phyloP scores from a whole-genome alignment of 1,140 invertebrate species.

The Drosophila nannoptera region DNA sequence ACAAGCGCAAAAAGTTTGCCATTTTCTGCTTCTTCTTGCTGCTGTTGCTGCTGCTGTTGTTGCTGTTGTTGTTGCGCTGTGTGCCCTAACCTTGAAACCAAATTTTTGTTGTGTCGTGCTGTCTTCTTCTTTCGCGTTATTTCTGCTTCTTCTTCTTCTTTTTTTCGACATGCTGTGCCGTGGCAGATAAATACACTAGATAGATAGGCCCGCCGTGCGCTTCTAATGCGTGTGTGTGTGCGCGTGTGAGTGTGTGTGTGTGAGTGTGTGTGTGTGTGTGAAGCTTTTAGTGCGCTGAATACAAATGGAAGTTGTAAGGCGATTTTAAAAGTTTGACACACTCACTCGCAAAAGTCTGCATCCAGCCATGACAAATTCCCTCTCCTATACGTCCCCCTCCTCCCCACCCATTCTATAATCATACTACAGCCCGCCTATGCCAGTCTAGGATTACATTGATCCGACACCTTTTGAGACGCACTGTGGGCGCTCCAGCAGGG shows the following conservation, averaged over 20 bases:
- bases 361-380: too few relatives aligned
- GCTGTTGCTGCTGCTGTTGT: conserved; percentile 3
- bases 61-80: conserved; percentile 24
- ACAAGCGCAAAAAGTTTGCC: conserved; percentile 65
- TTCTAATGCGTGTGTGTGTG: too few relatives aligned
- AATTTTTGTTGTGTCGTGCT: conserved; percentile 41
- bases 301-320: conserved; percentile 25
- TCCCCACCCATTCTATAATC: too few relatives aligned
- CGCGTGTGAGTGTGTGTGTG: background rate
- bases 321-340: conserved; percentile 21
- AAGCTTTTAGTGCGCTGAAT: conserved; percentile 4
- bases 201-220: conserved; percentile 18
- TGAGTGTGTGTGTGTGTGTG: conserved; percentile 5
- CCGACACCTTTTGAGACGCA: too few relatives aligned
- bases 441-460: too few relatives aligned
- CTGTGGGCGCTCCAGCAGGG: too few relatives aligned
- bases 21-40: conserved; percentile 35
- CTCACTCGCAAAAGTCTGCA: too few relatives aligned
- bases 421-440: too few relatives aligned
- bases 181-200: conserved; percentile 43
- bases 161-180: conserved; percentile 5
- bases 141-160: conserved; percentile 3
- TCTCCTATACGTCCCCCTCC: too few relatives aligned
- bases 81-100: conserved; percentile 65
- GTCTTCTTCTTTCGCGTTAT: conserved; percentile 11